Evolutionary conservation across 2,888 invertebrate species (phyloP).

Genomic region (Rutpela maculata): DNA sequence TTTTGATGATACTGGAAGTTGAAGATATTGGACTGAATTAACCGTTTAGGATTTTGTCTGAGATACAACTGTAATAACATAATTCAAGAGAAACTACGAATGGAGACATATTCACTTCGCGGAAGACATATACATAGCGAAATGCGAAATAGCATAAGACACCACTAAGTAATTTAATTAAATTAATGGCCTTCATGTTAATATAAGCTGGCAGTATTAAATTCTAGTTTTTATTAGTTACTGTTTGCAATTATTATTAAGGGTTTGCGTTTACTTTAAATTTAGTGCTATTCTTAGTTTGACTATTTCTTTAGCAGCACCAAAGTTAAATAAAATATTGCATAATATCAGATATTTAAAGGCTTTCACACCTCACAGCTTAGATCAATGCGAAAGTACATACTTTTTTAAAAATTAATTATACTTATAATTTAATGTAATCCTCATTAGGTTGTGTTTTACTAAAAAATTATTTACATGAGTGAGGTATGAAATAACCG

Average conservation of each 20-base stretch:
- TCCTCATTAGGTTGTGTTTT: neutral
- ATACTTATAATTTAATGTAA: neutral
- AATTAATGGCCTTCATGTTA: slow-evolving; percentile 36
- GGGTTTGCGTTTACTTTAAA: slow-evolving; percentile 11
- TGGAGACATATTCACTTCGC: neutral
- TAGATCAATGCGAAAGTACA: neutral
- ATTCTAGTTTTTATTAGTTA: slow-evolving; percentile 34
- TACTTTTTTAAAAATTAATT: neutral
- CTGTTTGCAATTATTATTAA: slow-evolving; percentile 15
- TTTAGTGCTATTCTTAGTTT: slow-evolving; percentile 28
- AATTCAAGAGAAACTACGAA: neutral
- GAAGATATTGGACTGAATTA: neutral
- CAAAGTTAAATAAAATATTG: slow-evolving; percentile 20
- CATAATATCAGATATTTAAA: neutral
- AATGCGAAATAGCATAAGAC: slow-evolving; percentile 10
- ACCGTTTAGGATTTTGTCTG: neutral
- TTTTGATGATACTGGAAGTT: neutral
- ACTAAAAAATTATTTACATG: neutral
- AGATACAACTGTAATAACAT: neutral
- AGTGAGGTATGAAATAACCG: neutral
- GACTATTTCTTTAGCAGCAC: slow-evolving; percentile 23
- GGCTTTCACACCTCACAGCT: neutral
- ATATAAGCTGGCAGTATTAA: slow-evolving; percentile 35
- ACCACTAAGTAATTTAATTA: slow-evolving; percentile 27
- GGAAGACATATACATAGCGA: neutral